Evolutionary conservation across 2,797 vertebrate genomes (phyloP).

Genomic region (Cephalopachus bancanus): DNA sequence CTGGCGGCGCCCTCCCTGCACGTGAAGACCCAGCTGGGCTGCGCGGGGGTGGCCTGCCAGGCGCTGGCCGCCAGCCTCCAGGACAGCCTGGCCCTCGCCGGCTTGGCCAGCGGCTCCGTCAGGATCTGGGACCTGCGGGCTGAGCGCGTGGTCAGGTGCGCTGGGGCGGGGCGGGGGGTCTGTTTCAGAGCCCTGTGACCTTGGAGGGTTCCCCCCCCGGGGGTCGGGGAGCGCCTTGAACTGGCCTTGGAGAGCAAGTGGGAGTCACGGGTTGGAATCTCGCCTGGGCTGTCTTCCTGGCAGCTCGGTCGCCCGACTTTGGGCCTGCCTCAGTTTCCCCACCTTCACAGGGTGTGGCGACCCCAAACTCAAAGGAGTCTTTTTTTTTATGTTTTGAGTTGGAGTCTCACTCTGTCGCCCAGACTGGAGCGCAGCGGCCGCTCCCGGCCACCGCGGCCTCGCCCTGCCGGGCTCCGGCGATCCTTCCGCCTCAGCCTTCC

Average conservation of each 20-base stretch:
- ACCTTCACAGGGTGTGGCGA: background rate
- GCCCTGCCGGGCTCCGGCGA: no score
- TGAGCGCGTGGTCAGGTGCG: slow-evolving; percentile 87
- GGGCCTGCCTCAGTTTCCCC: background rate
- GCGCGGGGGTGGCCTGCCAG: slow-evolving; percentile 90
- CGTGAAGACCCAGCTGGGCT: slow-evolving; percentile 86
- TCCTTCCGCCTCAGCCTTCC: no score
- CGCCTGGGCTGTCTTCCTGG: background rate
- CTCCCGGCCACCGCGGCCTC: no score
- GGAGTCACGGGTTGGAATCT: background rate
- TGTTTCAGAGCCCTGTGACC: accelerated
- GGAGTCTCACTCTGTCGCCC: no score
- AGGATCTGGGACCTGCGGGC: slow-evolving; percentile 91
- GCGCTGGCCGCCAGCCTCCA: slow-evolving; percentile 89
- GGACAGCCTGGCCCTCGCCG: slow-evolving; percentile 92
- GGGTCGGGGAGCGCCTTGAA: background rate
- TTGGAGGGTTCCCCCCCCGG: no score
- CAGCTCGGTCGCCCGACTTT: background rate
- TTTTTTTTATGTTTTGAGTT: no score
- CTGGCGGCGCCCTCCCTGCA: background rate
- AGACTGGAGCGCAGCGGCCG: no score
- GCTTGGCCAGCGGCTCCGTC: slow-evolving; percentile 88
- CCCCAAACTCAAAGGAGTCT: no score
- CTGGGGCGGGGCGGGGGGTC: background rate
- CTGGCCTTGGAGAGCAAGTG: background rate